Evolutionary conservation across 2,888 invertebrate species (phyloP).

Genomic region (Brachypalpus laphriformis): DNA sequence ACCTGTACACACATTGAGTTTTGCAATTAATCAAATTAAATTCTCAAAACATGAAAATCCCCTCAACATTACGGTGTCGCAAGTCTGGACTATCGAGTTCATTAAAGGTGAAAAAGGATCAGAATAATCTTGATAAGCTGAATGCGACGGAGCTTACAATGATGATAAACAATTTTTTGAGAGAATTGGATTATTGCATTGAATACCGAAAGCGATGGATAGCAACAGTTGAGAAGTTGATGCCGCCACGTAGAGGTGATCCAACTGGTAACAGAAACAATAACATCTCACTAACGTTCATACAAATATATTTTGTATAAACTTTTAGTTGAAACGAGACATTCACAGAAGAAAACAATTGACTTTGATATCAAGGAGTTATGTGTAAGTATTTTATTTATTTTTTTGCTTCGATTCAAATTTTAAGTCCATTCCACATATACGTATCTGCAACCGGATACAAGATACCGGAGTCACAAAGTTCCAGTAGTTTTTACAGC

Average conservation of each 20-base stretch:
- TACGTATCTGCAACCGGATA: too few species aligned
- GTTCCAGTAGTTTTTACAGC: too few species aligned
- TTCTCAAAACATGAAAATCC: neutral
- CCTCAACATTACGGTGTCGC: neutral
- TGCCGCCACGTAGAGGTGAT: neutral
- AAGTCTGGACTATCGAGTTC: neutral
- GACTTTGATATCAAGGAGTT: slow-evolving; percentile 3
- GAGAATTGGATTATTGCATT: neutral
- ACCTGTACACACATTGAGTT: too few species aligned
- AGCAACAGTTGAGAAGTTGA: neutral
- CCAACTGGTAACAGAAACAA: too few species aligned
- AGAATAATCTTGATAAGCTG: neutral
- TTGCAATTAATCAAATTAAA: too few species aligned
- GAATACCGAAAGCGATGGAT: neutral
- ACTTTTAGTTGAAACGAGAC: neutral
- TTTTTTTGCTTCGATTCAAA: too few species aligned
- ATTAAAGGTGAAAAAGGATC: neutral
- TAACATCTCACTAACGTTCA: too few species aligned
- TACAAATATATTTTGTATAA: neutral
- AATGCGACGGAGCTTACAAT: neutral
- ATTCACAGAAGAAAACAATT: neutral
- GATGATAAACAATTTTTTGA: neutral
- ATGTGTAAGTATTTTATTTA: neutral
- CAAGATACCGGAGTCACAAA: too few species aligned
- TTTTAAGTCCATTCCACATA: too few species aligned